These are phyloP conservation scores for Caprella mutica DNA, from an alignment of 2,888 invertebrate species.

Conservation along the genomic window DNA sequence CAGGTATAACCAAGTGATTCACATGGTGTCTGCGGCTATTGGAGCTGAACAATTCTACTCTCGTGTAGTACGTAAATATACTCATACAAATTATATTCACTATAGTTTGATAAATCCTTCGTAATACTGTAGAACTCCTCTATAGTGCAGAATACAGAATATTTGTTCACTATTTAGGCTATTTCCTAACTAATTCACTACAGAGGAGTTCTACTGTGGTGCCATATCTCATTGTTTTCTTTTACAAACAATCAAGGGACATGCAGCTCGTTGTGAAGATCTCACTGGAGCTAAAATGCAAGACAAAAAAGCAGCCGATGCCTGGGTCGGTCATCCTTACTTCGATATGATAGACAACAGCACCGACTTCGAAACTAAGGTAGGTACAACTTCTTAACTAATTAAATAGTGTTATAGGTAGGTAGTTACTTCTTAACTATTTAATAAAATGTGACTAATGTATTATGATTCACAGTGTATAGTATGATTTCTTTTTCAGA, in stretches of 20 bases:
- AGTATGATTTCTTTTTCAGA: no score
- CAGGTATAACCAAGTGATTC: slow-evolving; percentile 95
- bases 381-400: slow-evolving; percentile 36
- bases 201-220: no score
- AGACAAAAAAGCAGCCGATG: slow-evolving; percentile 83
- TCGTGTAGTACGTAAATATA: no score
- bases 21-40: slow-evolving; percentile 95
- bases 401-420: no score
- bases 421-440: no score
- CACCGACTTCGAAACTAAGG: slow-evolving; percentile 87
- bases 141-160: slow-evolving; percentile 86
- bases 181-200: no score
- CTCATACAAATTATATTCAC: no score
- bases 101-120: no score
- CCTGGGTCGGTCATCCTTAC: slow-evolving; percentile 99
- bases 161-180: slow-evolving; percentile 69
- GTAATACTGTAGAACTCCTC: slow-evolving; percentile 74
- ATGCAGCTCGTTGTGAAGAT: slow-evolving; percentile 84
- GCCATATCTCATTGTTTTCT: no score
- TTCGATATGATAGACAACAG: slow-evolving; percentile 98
- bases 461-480: no score
- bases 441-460: no score
- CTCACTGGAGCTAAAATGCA: slow-evolving; percentile 74
- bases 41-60: slow-evolving; percentile 97
- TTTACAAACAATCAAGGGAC: slow-evolving; percentile 57